These are phyloP conservation scores for Saccostrea cuccullata DNA, from an alignment of 1,140 invertebrate genomes.

Conservation along the genomic window DNA sequence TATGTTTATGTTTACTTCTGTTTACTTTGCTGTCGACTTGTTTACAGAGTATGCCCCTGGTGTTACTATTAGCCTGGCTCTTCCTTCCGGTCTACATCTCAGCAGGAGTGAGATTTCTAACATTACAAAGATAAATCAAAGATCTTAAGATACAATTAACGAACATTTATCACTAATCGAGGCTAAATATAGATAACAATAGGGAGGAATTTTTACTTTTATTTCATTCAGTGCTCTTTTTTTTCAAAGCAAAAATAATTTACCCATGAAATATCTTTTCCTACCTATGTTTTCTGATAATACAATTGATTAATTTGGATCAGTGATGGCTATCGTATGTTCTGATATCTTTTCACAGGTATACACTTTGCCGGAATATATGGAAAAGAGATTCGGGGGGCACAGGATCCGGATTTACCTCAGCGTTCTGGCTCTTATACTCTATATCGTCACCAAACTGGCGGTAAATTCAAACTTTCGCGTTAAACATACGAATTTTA, in stretches of 20 bases:
- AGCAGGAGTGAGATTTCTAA: constrained; percentile 69
- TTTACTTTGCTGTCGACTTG: neutral
- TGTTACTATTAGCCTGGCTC: constrained; percentile 75
- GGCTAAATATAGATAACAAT: too few relatives aligned
- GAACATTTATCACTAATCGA: neutral
- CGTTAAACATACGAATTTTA: too few relatives aligned
- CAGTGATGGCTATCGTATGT: neutral
- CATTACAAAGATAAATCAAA: neutral
- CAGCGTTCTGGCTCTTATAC: constrained; percentile 81
- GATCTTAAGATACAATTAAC: neutral
- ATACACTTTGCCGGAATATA: constrained; percentile 83
- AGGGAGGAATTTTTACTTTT: too few relatives aligned
- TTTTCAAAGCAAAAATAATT: too few relatives aligned
- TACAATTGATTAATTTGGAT: neutral
- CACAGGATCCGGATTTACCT: constrained; percentile 82
- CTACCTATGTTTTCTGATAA: neutral
- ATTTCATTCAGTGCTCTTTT: too few relatives aligned
- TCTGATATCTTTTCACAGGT: constrained; percentile 73
- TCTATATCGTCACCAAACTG: constrained; percentile 84
- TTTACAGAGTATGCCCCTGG: constrained; percentile 74
- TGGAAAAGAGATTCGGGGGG: constrained; percentile 83
- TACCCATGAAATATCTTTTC: neutral
- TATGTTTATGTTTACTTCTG: neutral
- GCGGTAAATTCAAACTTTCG: constrained; percentile 78
- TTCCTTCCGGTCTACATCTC: constrained; percentile 78